Percentiles rank a stretch among this genome's conserved stretches.
Evolutionary conservation across 2,113 vertebrate species (phyloP).

Genomic region (Stictonetta naevosa): DNA sequence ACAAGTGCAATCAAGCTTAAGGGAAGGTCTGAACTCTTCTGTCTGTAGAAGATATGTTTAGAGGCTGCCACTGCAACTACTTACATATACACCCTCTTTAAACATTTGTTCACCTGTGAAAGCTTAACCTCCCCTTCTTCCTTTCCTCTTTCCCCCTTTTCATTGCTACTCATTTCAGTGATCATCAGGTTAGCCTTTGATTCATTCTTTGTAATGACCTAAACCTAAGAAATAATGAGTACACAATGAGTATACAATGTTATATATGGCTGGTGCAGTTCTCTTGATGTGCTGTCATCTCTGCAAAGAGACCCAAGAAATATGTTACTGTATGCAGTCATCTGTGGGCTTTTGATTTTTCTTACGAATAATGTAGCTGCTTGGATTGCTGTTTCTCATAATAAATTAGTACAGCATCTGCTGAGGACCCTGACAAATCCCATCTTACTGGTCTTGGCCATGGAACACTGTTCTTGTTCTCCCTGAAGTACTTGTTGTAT

Average conservation of each 20-base stretch:
- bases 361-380: constrained; percentile 47
- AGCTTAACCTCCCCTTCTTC: background rate
- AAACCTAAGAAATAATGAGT: background rate
- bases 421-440: constrained; percentile 40
- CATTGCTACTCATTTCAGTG: background rate
- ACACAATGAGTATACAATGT: no score
- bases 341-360: constrained; percentile 24
- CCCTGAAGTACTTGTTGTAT: background rate
- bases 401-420: constrained; percentile 10
- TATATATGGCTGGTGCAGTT: background rate
- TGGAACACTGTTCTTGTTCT: constrained; percentile 37
- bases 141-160: background rate
- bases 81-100: background rate
- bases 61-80: background rate
- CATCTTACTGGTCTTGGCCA: background rate
- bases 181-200: background rate
- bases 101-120: background rate
- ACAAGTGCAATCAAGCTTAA: background rate
- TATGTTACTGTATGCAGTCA: background rate
- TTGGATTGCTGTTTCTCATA: constrained; percentile 46
- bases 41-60: background rate
- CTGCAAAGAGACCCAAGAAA: background rate
- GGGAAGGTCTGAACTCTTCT: background rate
- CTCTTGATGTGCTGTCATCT: background rate
- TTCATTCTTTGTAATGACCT: background rate